Evolutionary conservation across 2,888 invertebrate species (phyloP).

Genomic region (Ditylenchus weischeri): DNA sequence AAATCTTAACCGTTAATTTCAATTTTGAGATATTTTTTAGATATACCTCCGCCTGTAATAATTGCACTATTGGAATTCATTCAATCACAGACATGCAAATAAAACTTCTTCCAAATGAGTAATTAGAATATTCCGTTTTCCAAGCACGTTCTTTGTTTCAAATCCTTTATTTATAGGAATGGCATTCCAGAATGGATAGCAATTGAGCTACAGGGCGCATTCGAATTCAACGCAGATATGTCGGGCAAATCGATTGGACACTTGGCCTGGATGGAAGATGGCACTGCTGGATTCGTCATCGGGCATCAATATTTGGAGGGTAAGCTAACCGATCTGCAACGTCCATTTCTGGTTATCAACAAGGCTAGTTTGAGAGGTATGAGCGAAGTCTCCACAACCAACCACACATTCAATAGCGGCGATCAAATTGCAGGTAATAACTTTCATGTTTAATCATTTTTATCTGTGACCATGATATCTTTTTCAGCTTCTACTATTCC

Average conservation of each 20-base stretch:
- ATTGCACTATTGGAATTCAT: too few species aligned
- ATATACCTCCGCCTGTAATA: too few species aligned
- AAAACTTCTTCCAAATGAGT: conserved; percentile 20
- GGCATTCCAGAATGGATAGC: conserved; percentile 48
- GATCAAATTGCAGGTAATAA: too few species aligned
- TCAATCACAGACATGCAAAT: conserved; percentile 18
- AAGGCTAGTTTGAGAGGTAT: not conserved
- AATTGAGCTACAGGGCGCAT: conserved; percentile 44
- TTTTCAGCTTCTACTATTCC: too few species aligned
- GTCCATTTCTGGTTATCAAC: conserved; percentile 25
- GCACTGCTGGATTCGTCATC: conserved; percentile 10
- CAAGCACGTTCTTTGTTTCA: not conserved
- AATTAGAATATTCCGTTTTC: not conserved
- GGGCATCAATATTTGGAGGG: conserved; percentile 27
- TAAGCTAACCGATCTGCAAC: conserved; percentile 3
- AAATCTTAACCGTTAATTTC: too few species aligned
- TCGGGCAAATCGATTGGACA: conserved; percentile 26
- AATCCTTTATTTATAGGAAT: conserved; percentile 24
- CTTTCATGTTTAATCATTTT: too few species aligned
- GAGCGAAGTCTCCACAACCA: not conserved
- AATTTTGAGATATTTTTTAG: too few species aligned
- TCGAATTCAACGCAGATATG: conserved; percentile 34
- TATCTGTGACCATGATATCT: too few species aligned
- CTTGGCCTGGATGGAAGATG: conserved; percentile 14
- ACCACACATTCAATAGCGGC: too few species aligned